phyloP scores from a whole-genome alignment of 2,888 invertebrate genomes.

The Cerceris ruficornis region DNA sequence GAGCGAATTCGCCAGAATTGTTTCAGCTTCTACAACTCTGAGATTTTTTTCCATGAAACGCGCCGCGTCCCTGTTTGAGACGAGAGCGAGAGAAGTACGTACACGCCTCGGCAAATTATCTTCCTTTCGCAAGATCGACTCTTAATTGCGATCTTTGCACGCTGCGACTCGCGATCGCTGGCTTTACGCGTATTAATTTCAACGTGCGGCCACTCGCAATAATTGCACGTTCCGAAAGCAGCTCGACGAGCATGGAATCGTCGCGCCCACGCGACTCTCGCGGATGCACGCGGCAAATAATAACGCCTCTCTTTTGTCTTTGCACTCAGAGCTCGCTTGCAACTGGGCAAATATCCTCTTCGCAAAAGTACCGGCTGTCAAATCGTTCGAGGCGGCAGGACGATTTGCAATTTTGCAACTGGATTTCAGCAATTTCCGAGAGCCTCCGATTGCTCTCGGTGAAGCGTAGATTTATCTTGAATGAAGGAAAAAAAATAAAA shows the following conservation, averaged over 20 bases:
- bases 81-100: background rate
- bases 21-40: slow-evolving; percentile 25
- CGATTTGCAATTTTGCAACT: background rate
- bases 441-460: no score
- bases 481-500: no score
- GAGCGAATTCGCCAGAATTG: slow-evolving; percentile 47
- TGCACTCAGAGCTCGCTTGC: background rate
- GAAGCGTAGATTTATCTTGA: no score
- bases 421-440: no score
- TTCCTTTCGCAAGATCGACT: slow-evolving; percentile 46
- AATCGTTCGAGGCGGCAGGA: background rate
- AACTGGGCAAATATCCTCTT: background rate
- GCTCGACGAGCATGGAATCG: slow-evolving; percentile 8
- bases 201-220: slow-evolving; percentile 26
- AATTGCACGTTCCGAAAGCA: slow-evolving; percentile 28
- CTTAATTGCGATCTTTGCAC: slow-evolving; percentile 49
- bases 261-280: slow-evolving; percentile 22
- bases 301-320: background rate
- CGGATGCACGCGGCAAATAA: slow-evolving; percentile 1
- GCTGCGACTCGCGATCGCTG: slow-evolving; percentile 10
- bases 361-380: background rate
- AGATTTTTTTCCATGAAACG: background rate
- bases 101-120: slow-evolving; percentile 1
- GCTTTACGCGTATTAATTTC: slow-evolving; percentile 45
- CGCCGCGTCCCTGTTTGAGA: slow-evolving; percentile 17